A percentile compares a stretch with the other conserved stretches of the same genome.
These are phyloP conservation scores for Netelia inedita DNA, from an alignment of 2,888 invertebrate genomes.

Conservation along the genomic window DNA sequence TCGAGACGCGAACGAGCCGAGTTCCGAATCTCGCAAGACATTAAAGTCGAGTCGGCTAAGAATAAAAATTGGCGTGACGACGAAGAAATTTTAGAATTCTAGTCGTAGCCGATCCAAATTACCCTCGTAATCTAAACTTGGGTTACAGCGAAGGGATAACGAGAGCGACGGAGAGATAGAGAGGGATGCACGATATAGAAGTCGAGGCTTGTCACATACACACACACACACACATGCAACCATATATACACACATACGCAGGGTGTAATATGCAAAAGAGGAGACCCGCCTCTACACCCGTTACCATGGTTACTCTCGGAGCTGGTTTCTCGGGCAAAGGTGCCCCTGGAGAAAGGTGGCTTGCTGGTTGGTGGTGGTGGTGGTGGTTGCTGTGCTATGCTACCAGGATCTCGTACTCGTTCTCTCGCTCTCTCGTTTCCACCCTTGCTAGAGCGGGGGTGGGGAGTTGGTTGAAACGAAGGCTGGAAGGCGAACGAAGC, in stretches of 20 bases:
- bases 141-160: slow-evolving; percentile 64
- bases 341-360: slow-evolving; percentile 76
- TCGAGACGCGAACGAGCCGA: too few relatives aligned
- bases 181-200: slow-evolving; percentile 34
- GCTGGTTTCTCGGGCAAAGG: slow-evolving; percentile 77
- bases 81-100: slow-evolving; percentile 31
- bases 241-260: slow-evolving; percentile 35
- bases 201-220: slow-evolving; percentile 81
- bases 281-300: slow-evolving; percentile 82
- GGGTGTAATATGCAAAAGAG: slow-evolving; percentile 84
- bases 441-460: slow-evolving; percentile 61
- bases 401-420: slow-evolving; percentile 67
- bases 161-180: slow-evolving; percentile 7
- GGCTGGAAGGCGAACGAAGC: slow-evolving; percentile 57
- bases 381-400: slow-evolving; percentile 30
- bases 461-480: slow-evolving; percentile 58
- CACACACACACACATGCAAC: slow-evolving; percentile 34
- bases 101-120: slow-evolving; percentile 47
- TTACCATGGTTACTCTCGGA: slow-evolving; percentile 81
- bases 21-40: too few relatives aligned
- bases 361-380: slow-evolving; percentile 63
- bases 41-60: too few relatives aligned
- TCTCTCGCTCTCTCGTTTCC: slow-evolving; percentile 9
- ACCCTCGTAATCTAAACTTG: slow-evolving; percentile 47
- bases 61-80: not conserved